Percentiles rank a stretch among this genome's conserved stretches.
phyloP scores from a whole-genome alignment of 2,888 invertebrate genomes.

The Metellina segmentata region DNA sequence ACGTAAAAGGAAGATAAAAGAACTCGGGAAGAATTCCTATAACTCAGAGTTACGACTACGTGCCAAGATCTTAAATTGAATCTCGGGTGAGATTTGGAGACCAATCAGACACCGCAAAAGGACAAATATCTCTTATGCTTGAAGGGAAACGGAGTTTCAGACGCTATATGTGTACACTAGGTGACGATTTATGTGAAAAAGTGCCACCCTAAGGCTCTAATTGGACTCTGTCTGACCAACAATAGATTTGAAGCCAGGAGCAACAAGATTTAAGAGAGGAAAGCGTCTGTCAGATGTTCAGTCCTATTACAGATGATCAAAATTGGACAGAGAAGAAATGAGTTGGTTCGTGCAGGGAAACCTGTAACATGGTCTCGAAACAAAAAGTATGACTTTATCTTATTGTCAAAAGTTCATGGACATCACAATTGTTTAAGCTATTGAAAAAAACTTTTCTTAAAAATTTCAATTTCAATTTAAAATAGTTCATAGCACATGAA shows the following conservation, averaged over 20 bases:
- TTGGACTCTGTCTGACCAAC: constrained; percentile 36
- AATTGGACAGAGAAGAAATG: background rate
- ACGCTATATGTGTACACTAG: constrained; percentile 18
- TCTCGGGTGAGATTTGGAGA: constrained; percentile 9
- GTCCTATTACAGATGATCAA: background rate
- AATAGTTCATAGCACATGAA: too few relatives aligned
- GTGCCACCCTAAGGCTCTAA: constrained; percentile 30
- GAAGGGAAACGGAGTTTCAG: constrained; percentile 31
- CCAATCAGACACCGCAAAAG: constrained; percentile 38
- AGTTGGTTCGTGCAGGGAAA: background rate
- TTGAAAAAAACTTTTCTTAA: too few relatives aligned
- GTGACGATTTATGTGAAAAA: constrained; percentile 47
- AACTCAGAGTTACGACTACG: background rate
- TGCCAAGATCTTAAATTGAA: constrained; percentile 50
- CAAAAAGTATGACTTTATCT: too few relatives aligned
- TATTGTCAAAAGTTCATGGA: too few relatives aligned
- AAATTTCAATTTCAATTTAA: too few relatives aligned
- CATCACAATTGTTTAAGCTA: too few relatives aligned
- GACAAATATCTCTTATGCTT: constrained; percentile 25
- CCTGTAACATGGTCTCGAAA: too few relatives aligned
- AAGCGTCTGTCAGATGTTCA: too few relatives aligned
- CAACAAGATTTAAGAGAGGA: constrained; percentile 37
- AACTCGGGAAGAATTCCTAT: background rate
- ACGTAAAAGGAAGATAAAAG: background rate
- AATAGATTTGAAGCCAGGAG: constrained; percentile 42